Base-by-base conservation (phyloP, 2,888 invertebrate genomes). In the Platycheirus rosarum region DNA sequence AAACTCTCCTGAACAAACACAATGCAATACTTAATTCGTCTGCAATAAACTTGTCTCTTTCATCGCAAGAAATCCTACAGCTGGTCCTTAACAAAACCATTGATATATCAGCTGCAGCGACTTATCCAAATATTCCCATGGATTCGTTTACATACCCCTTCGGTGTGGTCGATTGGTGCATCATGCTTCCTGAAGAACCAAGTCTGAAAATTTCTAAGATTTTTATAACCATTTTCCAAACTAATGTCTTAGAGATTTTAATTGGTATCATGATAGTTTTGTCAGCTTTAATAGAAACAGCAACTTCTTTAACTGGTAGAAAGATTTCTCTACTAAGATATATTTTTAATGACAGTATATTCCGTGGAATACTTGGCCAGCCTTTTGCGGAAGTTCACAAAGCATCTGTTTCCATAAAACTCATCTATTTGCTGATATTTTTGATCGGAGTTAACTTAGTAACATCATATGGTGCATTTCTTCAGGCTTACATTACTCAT, bases 111-210 rank as follows among this genome's bases (percentile, higher is more conserved):
- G 48, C 42, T 0, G 69, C 49, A 8, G 32, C 62, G 1, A 32
- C 73, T 29, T 16, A 62, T 13, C 3, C 65, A 0, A 44, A 16
- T 13, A 40, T 20, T 0, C 5, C 11, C 0, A 53, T 51, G 44
- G 66, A 84, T 20, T 40, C 13, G 2, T 82, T 23, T 32, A 79
- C 84, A 3, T 85, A 85, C 68, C 84, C 85, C 0, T 60, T 57
- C 16, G 82, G 79, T 44, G 29, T 85, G 20, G 14, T 26, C 2
- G 69, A 79, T 29, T 82, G 69, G 73, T 84, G 85, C 55, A 7
- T 84, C 0, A 49, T 85, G 26, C 32, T 85, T 32, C 85, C 85
- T 3, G 55, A 79, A n/a, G 85, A 84, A 18, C 35, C 57, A 11
- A 11, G 32, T 0, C n/a, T 82, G 11, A n/a, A 60, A 2, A 32